A percentile compares a stretch with the other conserved stretches of the same genome.
Conservation (phyloP, 2,113 vertebrate genomes). For the Himantopus leucocephalus region DNA sequence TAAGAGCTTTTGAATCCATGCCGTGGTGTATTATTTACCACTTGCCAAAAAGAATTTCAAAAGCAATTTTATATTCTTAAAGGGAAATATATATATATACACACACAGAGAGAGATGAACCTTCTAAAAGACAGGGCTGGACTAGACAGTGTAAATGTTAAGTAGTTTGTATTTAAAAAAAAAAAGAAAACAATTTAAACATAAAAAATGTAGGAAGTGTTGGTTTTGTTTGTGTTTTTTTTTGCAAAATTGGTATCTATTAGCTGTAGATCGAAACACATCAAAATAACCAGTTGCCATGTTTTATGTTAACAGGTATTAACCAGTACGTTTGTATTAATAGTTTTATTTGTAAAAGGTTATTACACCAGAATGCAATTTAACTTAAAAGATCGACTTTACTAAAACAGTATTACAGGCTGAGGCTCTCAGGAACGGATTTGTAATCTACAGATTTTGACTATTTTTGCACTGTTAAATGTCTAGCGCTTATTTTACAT, state of each 20-base stretch:
- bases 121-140: constrained; percentile 1
- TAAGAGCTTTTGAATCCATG: constrained; percentile 14
- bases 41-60: constrained; percentile 32
- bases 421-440: constrained; percentile 67
- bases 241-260: constrained; percentile 45
- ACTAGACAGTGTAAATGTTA: background rate
- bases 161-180: background rate
- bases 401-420: constrained; percentile 70
- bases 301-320: constrained; percentile 61
- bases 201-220: constrained; percentile 7
- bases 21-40: constrained; percentile 10
- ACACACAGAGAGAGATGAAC: background rate
- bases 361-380: constrained; percentile 67
- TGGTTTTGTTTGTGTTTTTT: background rate
- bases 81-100: background rate
- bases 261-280: constrained; percentile 40
- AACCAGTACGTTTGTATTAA: constrained; percentile 61
- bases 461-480: constrained; percentile 72
- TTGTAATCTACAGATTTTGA: constrained; percentile 67
- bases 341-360: constrained; percentile 59
- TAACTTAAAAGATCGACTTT: constrained; percentile 60
- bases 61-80: constrained; percentile 25
- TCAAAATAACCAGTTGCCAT: constrained; percentile 53
- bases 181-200: constrained; percentile 20
- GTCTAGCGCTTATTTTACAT: constrained; percentile 76